Conservation (phyloP, 2,888 invertebrate species). For the Euclidia mi region DNA sequence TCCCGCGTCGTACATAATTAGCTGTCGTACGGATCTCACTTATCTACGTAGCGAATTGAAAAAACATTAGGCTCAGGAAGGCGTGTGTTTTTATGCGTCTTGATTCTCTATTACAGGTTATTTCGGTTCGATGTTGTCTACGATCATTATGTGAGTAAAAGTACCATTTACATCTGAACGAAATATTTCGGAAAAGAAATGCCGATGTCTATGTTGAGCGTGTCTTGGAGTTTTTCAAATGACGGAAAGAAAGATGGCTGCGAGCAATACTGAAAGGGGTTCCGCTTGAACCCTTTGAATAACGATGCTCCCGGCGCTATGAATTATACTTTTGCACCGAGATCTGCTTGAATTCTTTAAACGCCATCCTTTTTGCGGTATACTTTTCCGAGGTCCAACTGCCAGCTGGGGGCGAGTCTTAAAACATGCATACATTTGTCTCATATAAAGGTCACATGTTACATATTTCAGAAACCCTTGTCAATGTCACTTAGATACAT, state of each 20-base stretch:
- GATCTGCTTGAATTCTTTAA: slow-evolving; percentile 39
- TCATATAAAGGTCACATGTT: slow-evolving; percentile 58
- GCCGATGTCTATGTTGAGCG: not conserved
- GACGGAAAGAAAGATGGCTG: slow-evolving; percentile 30
- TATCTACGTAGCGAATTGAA: too few species aligned
- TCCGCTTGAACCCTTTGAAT: slow-evolving; percentile 25
- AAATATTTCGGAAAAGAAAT: slow-evolving; percentile 19
- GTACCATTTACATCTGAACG: not conserved
- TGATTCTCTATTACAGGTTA: too few species aligned
- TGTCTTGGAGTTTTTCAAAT: slow-evolving; percentile 27
- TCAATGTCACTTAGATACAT: slow-evolving; percentile 70
- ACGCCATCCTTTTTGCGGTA: slow-evolving; percentile 27
- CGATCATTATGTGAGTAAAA: too few species aligned
- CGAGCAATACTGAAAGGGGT: slow-evolving; percentile 15
- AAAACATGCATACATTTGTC: slow-evolving; percentile 50
- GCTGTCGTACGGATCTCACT: too few species aligned
- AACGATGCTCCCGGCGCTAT: slow-evolving; percentile 14
- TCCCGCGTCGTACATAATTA: too few species aligned
- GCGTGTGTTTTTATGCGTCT: too few species aligned
- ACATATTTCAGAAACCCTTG: slow-evolving; percentile 68
- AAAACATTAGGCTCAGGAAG: too few species aligned
- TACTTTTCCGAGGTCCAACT: slow-evolving; percentile 43
- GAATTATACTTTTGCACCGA: slow-evolving; percentile 23
- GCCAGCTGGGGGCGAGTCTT: slow-evolving; percentile 40
- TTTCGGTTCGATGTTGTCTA: too few species aligned